A percentile compares a stretch with the other conserved stretches of the same genome.
Evolutionary conservation across 2,888 invertebrate species (phyloP).

Genomic region (Drosophila pegasa): DNA sequence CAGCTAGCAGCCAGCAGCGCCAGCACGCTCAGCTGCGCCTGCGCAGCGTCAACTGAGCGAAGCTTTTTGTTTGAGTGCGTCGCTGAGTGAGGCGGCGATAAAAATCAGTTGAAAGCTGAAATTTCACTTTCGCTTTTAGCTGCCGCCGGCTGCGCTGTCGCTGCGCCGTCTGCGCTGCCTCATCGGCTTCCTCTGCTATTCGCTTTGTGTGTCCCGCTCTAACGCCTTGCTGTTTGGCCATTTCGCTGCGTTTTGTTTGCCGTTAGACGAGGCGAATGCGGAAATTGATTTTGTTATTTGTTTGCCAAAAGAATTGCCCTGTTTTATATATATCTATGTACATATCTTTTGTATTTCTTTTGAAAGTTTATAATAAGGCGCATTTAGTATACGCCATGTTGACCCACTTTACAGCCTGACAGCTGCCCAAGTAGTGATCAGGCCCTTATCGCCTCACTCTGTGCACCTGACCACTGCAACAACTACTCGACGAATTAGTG

Average conservation of each 20-base stretch:
- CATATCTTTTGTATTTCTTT: conserved; percentile 1
- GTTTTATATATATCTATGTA: neutral
- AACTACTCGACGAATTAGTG: conserved; percentile 28
- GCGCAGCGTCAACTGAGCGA: conserved; percentile 57
- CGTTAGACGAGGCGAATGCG: conserved; percentile 48
- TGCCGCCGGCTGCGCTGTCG: conserved; percentile 40
- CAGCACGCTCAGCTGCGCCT: conserved; percentile 72
- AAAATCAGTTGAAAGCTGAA: conserved; percentile 82
- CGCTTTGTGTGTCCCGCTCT: conserved; percentile 35
- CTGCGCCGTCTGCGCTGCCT: conserved; percentile 15
- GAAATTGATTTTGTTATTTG: conserved; percentile 39
- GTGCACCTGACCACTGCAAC: conserved; percentile 31
- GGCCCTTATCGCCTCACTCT: conserved; percentile 38
- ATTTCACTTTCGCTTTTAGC: conserved; percentile 85
- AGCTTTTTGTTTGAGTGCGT: conserved; percentile 40
- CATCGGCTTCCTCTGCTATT: conserved; percentile 58
- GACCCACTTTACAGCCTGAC: conserved; percentile 48
- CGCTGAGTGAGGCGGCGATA: conserved; percentile 51
- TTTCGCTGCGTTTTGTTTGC: conserved; percentile 50
- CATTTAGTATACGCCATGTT: conserved; percentile 21
- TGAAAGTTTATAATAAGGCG: neutral
- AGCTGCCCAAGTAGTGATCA: conserved; percentile 44
- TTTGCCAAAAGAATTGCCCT: conserved; percentile 36
- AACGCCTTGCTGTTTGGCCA: conserved; percentile 31
- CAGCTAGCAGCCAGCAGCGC: conserved; percentile 15